Base-by-base conservation (phyloP, 2,888 invertebrate genomes). In the Agrotis ipsilon region DNA sequence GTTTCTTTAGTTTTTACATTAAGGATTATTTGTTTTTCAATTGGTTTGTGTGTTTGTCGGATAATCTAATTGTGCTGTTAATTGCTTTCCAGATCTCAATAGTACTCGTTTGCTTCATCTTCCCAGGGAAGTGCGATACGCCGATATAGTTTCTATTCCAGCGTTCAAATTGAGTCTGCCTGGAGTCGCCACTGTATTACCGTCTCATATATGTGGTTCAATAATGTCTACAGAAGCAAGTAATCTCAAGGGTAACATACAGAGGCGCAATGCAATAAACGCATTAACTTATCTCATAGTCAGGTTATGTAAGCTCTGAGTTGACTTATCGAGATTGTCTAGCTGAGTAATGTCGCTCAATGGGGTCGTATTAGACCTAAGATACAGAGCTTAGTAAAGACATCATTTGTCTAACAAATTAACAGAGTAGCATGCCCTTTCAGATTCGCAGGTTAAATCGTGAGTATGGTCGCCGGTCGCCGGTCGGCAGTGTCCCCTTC, bases 81-180 rank as follows among this genome's bases (percentile, higher is more conserved):
- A 72, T 57, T 71, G 84, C 81, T 85, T 87, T 86, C 68, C 73
- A 84, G 81, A 87, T 86, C 69, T 73, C 84, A 80, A 80, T 81
- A 86, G 78, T 73, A 68, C 18, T 68, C 43, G 66, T 51, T 51
- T n/a, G 54, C 24, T 62, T 78, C 32, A 27, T 63, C 45, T 60
- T 70, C 14, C 9, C 51, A 19, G 39, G 24, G 11, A 69, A 58
- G 14, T 24, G 13, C 13, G 39, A 9, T n/a, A 57, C 14, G 49
- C 3, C 45, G 18, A 43, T 48, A 18, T 27, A 49, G 61, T 57
- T 39, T 48, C n/a, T 39, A 55, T 66, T 59, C 27, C 43, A 49
- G 21, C 48, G 11, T 21, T 54, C 43, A 60, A 76, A 76, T 78
- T 67, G 77, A 71, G 67, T 54, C 48, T 59, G 54, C 45, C 52